Evolutionary conservation across 2,113 vertebrate species (phyloP).

Genomic region (Andinoacara biseriatus): DNA sequence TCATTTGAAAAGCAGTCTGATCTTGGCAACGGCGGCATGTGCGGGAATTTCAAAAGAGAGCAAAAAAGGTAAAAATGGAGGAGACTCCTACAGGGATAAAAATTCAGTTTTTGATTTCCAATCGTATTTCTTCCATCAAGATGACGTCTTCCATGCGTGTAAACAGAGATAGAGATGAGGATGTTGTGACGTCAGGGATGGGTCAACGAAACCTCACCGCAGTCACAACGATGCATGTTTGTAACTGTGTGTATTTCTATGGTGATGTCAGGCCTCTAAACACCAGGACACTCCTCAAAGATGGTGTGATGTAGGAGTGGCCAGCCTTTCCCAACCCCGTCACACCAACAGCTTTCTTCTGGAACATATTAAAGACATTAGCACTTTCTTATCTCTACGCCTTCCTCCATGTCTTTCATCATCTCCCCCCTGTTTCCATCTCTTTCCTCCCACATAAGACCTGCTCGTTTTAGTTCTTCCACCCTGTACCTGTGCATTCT

Average conservation of each 20-base stretch:
- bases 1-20: no score
- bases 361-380: conserved; percentile 61
- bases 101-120: background rate
- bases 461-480: conserved; percentile 7
- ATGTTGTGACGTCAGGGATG: background rate
- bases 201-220: background rate
- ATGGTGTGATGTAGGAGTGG: conserved; percentile 49
- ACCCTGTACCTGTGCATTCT: background rate
- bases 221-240: background rate
- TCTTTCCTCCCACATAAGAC: conserved; percentile 19
- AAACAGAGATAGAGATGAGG: background rate
- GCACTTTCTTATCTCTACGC: conserved; percentile 61
- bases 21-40: no score
- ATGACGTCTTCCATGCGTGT: background rate
- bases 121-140: background rate
- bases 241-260: conserved; percentile 22
- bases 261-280: conserved; percentile 11
- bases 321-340: conserved; percentile 12
- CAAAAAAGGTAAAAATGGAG: no score
- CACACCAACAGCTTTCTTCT: conserved; percentile 55
- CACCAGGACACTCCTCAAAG: background rate
- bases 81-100: no score
- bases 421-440: conserved; percentile 5
- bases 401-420: conserved; percentile 51
- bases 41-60: no score